phyloP scores from a whole-genome alignment of 1,140 invertebrate genomes.

The Nasonia longicornis region DNA sequence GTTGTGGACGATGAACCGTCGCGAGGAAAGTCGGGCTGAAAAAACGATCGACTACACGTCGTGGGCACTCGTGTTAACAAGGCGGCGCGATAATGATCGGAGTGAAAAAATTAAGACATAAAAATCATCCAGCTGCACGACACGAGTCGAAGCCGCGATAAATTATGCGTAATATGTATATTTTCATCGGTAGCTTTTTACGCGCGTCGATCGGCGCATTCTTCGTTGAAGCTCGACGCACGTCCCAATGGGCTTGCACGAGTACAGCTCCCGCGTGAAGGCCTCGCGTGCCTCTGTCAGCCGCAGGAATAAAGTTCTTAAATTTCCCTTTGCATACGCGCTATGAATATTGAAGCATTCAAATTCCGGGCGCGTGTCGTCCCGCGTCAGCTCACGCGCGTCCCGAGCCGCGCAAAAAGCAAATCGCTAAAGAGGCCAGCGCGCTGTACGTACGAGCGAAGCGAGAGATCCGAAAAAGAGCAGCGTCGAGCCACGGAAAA shows the following conservation, averaged over 20 bases:
- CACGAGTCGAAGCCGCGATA: too few species aligned
- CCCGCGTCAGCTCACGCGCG: neutral
- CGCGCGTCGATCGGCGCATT: neutral
- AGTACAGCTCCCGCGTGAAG: neutral
- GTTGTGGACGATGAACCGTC: too few species aligned
- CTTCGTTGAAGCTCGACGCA: neutral
- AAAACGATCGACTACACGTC: too few species aligned
- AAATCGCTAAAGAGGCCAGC: constrained; percentile 17
- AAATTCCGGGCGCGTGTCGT: constrained; percentile 15
- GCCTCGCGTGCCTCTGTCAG: neutral
- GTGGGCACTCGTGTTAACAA: too few species aligned
- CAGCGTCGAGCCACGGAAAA: neutral
- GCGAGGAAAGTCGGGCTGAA: too few species aligned
- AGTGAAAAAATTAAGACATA: too few species aligned
- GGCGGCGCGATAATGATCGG: too few species aligned
- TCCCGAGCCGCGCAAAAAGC: constrained; percentile 3
- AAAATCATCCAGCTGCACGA: too few species aligned
- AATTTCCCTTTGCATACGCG: constrained; percentile 5
- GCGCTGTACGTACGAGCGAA: too few species aligned
- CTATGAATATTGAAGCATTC: constrained; percentile 34
- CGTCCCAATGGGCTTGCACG: neutral
- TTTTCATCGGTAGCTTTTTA: neutral
- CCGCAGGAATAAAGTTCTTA: constrained; percentile 20
- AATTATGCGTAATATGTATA: too few species aligned
- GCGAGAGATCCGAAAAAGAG: neutral